phyloP scores from a whole-genome alignment of 2,888 invertebrate species.

The Netelia inedita region DNA sequence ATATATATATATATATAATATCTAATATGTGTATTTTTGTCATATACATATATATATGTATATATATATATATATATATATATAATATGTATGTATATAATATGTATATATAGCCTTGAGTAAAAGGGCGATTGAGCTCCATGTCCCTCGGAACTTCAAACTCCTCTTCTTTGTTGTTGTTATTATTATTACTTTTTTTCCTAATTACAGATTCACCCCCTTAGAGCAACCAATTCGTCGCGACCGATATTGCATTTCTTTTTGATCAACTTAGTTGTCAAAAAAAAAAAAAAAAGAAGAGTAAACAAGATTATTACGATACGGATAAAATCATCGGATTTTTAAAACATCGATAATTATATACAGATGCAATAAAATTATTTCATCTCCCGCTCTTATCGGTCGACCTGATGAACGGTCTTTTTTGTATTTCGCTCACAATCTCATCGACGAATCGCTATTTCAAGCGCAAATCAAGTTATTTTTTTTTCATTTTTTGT shows the following conservation, averaged over 20 bases:
- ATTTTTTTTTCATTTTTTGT: conserved; percentile 30
- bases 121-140: conserved; percentile 51
- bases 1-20: conserved; percentile 46
- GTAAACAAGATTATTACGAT: conserved; percentile 71
- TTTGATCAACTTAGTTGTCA: conserved; percentile 26
- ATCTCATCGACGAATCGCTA: background rate
- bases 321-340: conserved; percentile 77
- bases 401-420: conserved; percentile 70
- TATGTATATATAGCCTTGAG: conserved; percentile 50
- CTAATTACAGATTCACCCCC: conserved; percentile 17
- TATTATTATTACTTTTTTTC: conserved; percentile 4
- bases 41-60: conserved; percentile 40
- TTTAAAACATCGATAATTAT: conserved; percentile 85
- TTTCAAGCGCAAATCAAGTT: conserved; percentile 20
- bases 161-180: conserved; percentile 18
- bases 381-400: conserved; percentile 77
- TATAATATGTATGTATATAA: conserved; percentile 17
- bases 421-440: conserved; percentile 56
- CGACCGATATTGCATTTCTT: conserved; percentile 62
- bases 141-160: conserved; percentile 27
- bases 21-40: conserved; percentile 30
- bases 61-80: conserved; percentile 35
- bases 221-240: conserved; percentile 36
- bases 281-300: conserved; percentile 57
- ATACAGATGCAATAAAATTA: conserved; percentile 85